A percentile compares a stretch with the other conserved stretches of the same genome.
phyloP scores from a whole-genome alignment of 2,113 vertebrate genomes.

The Apeltes quadracus region DNA sequence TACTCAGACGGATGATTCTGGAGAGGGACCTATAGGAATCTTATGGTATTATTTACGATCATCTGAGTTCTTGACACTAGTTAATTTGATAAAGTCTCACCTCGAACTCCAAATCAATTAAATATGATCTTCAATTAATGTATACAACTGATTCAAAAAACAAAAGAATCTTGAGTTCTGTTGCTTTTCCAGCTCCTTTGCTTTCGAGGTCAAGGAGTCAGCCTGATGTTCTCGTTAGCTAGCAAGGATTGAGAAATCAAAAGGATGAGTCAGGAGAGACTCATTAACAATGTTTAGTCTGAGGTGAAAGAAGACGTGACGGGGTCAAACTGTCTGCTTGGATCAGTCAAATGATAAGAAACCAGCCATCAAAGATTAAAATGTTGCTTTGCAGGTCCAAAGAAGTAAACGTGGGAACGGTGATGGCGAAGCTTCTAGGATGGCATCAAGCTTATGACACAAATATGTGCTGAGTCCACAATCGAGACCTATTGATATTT shows the following conservation, averaged over 20 bases:
- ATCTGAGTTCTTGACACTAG: not conserved
- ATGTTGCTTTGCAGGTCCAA: too few relatives aligned
- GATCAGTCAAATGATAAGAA: slow-evolving; percentile 43
- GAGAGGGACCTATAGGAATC: not conserved
- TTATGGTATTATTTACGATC: not conserved
- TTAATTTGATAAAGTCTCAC: not conserved
- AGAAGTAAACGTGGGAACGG: too few relatives aligned
- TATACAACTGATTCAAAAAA: not conserved
- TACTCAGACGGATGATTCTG: slow-evolving; percentile 5
- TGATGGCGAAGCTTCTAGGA: not conserved
- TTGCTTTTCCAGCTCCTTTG: not conserved
- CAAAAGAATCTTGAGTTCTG: not conserved
- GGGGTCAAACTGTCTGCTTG: slow-evolving; percentile 43
- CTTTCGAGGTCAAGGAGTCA: slow-evolving; percentile 29
- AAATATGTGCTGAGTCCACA: not conserved
- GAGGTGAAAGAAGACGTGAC: slow-evolving; percentile 44
- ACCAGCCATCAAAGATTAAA: slow-evolving; percentile 11
- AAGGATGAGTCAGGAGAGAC: slow-evolving; percentile 59
- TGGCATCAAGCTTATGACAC: not conserved
- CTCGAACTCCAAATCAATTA: accelerated
- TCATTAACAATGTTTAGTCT: slow-evolving; percentile 59
- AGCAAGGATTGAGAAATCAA: slow-evolving; percentile 26
- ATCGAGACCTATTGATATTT: not conserved
- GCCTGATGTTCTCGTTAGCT: slow-evolving; percentile 27
- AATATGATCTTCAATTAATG: not conserved